A percentile compares a stretch with the other conserved stretches of the same genome.
Evolutionary conservation across 2,888 invertebrate species (phyloP).

Genomic region (Scaeva pyrastri): DNA sequence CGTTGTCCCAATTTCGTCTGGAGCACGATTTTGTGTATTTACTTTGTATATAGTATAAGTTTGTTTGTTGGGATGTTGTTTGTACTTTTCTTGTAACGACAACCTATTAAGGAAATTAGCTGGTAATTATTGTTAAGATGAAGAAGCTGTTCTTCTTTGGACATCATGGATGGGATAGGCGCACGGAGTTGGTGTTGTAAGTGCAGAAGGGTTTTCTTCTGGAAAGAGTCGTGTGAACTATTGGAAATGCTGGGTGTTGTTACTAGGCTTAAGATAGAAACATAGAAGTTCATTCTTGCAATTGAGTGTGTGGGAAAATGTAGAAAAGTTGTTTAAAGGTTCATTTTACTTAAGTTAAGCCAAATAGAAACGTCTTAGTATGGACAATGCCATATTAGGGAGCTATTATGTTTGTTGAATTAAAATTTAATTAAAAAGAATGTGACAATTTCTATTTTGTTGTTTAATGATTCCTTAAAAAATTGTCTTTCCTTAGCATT

Average conservation of each 20-base stretch:
- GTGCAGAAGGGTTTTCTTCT: background rate
- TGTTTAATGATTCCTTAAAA: too few species aligned
- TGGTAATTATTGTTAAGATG: constrained; percentile 53
- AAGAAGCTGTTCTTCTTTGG: constrained; percentile 26
- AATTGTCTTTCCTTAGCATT: too few species aligned
- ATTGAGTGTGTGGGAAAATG: constrained; percentile 38
- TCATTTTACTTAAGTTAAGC: too few species aligned
- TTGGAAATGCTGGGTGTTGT: constrained; percentile 4
- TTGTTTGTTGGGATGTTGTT: constrained; percentile 4
- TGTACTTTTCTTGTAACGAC: constrained; percentile 23
- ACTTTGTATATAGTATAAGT: constrained; percentile 24
- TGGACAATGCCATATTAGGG: too few species aligned
- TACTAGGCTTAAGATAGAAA: background rate
- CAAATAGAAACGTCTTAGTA: too few species aligned
- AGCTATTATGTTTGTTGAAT: too few species aligned
- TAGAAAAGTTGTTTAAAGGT: background rate
- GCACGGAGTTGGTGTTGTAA: background rate
- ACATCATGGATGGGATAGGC: background rate
- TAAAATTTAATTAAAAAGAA: too few species aligned
- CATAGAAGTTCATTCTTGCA: background rate
- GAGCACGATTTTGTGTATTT: constrained; percentile 46
- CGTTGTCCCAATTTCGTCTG: constrained; percentile 48
- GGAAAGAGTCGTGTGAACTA: constrained; percentile 50
- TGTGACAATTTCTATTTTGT: too few species aligned
- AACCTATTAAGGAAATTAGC: constrained; percentile 50